Conservation (phyloP, 1,140 invertebrate species). For the Cyrtorhinus lividipennis region DNA sequence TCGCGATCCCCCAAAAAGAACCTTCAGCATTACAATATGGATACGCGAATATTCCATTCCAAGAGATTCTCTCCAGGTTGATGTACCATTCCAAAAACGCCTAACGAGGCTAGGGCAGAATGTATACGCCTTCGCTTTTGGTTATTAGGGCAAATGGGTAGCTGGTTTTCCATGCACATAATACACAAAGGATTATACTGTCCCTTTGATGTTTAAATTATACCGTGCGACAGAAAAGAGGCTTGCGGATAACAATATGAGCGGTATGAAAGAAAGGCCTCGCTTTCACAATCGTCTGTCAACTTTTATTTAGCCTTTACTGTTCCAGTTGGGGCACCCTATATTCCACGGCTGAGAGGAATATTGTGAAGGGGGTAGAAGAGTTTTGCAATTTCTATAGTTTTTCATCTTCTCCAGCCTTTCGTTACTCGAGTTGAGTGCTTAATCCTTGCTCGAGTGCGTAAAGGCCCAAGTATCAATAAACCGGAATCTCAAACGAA, state of each 20-base stretch:
- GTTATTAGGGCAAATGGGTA: not conserved
- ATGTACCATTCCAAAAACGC: not conserved
- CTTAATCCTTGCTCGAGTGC: too few species aligned
- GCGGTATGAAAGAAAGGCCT: not conserved
- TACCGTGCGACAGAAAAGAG: not conserved
- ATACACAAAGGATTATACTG: not conserved
- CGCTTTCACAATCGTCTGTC: not conserved
- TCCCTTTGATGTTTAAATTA: not conserved
- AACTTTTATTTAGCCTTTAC: not conserved
- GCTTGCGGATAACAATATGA: not conserved
- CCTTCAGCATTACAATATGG: too few species aligned
- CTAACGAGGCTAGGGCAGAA: not conserved
- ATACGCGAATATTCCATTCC: too few species aligned
- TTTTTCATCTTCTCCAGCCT: too few species aligned
- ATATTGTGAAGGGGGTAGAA: too few species aligned
- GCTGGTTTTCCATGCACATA: not conserved
- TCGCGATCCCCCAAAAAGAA: too few species aligned
- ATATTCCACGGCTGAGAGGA: too few species aligned
- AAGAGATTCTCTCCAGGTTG: not conserved
- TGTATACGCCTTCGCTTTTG: not conserved
- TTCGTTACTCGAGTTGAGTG: too few species aligned
- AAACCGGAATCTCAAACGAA: too few species aligned
- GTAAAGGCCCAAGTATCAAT: too few species aligned
- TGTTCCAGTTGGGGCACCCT: too few species aligned
- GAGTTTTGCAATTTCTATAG: too few species aligned